A percentile compares a stretch with the other conserved stretches of the same genome.
Conservation (phyloP, 2,797 vertebrate species). For the Protonibea diacanthus region DNA sequence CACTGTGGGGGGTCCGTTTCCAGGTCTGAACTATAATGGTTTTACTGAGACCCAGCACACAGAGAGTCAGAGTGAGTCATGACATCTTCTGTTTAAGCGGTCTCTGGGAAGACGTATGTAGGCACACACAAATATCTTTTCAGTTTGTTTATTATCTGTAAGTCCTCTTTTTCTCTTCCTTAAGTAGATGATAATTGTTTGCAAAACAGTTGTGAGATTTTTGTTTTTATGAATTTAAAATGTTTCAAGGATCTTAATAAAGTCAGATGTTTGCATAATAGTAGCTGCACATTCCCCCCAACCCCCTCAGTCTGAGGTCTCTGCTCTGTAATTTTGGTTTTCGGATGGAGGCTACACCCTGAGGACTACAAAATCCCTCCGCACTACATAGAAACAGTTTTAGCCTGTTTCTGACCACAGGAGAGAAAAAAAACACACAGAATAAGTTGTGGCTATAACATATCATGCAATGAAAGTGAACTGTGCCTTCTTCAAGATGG, state of each 20-base stretch:
- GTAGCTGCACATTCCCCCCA: constrained; percentile 13
- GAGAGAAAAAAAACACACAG: constrained; percentile 37
- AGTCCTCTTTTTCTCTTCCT: background rate
- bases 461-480: constrained; percentile 59
- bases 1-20: constrained; percentile 37
- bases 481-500: constrained; percentile 53
- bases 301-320: constrained; percentile 25
- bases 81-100: background rate
- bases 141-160: background rate
- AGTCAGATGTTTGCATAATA: constrained; percentile 37
- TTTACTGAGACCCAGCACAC: constrained; percentile 13
- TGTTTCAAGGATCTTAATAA: constrained; percentile 8
- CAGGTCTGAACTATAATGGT: constrained; percentile 7
- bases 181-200: constrained; percentile 1
- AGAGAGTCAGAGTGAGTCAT: constrained; percentile 40
- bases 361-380: constrained; percentile 53
- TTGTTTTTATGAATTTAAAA: constrained; percentile 5
- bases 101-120: constrained; percentile 1
- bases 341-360: constrained; percentile 54
- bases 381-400: constrained; percentile 36
- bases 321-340: constrained; percentile 81
- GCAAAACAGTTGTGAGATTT: background rate
- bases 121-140: background rate
- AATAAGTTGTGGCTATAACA: constrained; percentile 55
- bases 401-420: constrained; percentile 59